Percentiles rank a stretch among this genome's conserved stretches.
Evolutionary conservation across 1,140 invertebrate genomes (phyloP).

Genomic region (Bombus vancouverensis): DNA sequence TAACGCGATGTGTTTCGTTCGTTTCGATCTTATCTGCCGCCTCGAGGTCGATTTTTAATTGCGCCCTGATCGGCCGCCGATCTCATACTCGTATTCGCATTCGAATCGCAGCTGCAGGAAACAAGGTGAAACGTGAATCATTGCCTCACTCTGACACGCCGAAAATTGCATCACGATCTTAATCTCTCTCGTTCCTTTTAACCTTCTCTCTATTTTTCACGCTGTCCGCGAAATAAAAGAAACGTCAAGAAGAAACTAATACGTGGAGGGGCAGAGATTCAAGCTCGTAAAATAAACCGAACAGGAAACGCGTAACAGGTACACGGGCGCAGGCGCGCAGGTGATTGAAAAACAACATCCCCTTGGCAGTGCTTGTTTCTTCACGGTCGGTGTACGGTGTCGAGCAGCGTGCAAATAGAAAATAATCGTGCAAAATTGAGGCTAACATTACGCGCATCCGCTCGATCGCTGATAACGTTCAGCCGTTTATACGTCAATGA

Average conservation of each 20-base stretch:
- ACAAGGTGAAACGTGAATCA: slow-evolving; percentile 20
- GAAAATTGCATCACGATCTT: slow-evolving; percentile 6
- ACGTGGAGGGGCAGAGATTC: not conserved
- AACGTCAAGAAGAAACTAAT: not conserved
- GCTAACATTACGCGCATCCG: not conserved
- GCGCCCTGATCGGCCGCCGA: not conserved
- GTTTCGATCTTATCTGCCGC: not conserved
- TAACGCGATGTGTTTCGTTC: no score
- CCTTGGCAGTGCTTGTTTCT: not conserved
- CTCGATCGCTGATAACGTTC: not conserved
- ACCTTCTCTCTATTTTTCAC: not conserved
- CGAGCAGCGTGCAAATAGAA: not conserved
- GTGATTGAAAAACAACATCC: slow-evolving; percentile 57
- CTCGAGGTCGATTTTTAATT: slow-evolving; percentile 22
- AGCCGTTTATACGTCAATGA: not conserved
- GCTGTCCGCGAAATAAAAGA: slow-evolving; percentile 8
- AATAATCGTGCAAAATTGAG: not conserved
- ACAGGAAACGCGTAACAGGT: slow-evolving; percentile 19
- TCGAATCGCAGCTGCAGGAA: slow-evolving; percentile 14
- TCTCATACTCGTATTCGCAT: not conserved
- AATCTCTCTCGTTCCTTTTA: not conserved
- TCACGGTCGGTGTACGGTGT: not conserved
- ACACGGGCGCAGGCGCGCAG: slow-evolving; percentile 53
- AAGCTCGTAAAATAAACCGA: not conserved
- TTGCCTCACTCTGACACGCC: not conserved